Base-by-base conservation (phyloP, 2,888 invertebrate species). In the Microplitis manilae region DNA sequence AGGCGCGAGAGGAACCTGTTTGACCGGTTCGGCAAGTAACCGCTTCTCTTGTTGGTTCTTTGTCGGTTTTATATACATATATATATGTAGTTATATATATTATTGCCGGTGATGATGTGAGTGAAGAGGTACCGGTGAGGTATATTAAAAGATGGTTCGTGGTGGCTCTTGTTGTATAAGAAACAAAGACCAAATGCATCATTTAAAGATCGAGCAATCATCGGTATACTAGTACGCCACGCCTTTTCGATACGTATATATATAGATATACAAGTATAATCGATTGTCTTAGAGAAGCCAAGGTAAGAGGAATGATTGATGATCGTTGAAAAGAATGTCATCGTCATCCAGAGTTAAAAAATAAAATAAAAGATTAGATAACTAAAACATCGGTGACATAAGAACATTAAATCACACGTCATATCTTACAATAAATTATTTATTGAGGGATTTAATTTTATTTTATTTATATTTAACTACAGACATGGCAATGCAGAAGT, bases 1-100 rank as follows among this genome's bases (percentile, higher is more conserved):
- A 72, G 68, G 64, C 77, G 75, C 83, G 84, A 83, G 83, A 83
- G 84, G 86, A 88, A 88, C 88, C 87, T 85, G 88, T 87, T 85
- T 81, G 85, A 88, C 88, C 88, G 88, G 88, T 88, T 84, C 84
- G 83, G 80, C 85, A 82, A 81, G 84, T 82, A 81, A 82, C 85
- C 83, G 79, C 79, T 80, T 81, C 76, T 81, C 64, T 39, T 40
- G 1, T 39, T 20, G 64, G 40, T 76, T 40, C 60, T 71, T 60
- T 60, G 13, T 30, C 6, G 67, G 72, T 65, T 71, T 61, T 72
- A 60, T 67, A 72, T 59, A 17, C 50, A 50, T 8, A 50, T 50
- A 73, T 13, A 50, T 50, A 50, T 50, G 30, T 30, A 30, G 30
- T 30, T 30, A 30, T 30, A 30, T 50, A 50, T 50, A 50, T 5